Conservation (phyloP, 2,888 invertebrate genomes). For the Caenorhabditis doughertyi region DNA sequence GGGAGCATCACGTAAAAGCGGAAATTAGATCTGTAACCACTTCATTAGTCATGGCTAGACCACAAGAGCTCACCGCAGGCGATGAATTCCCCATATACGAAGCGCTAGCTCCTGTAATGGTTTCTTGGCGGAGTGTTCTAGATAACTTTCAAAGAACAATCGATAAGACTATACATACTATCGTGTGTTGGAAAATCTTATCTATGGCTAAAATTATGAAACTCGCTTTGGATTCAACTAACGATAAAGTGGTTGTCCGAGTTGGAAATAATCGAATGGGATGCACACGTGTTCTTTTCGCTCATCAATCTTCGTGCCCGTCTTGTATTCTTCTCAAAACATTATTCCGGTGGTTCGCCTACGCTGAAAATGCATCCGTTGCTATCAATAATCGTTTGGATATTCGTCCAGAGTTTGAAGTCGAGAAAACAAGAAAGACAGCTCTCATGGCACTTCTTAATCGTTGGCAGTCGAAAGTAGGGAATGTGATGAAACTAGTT, state of each 20-base stretch:
- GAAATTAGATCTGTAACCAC: slow-evolving; percentile 62
- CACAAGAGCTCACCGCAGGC: slow-evolving; percentile 70
- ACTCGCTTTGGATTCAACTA: slow-evolving; percentile 64
- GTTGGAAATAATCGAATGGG: slow-evolving; percentile 62
- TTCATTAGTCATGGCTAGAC: slow-evolving; percentile 71
- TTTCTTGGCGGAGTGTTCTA: slow-evolving; percentile 74
- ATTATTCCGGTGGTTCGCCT: slow-evolving; percentile 73
- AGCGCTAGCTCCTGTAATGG: slow-evolving; percentile 75
- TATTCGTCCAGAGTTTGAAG: slow-evolving; percentile 60
- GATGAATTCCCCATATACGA: slow-evolving; percentile 79
- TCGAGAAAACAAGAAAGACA: slow-evolving; percentile 70
- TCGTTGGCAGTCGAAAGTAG: slow-evolving; percentile 81
- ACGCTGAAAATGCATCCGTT: slow-evolving; percentile 34
- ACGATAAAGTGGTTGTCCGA: slow-evolving; percentile 61
- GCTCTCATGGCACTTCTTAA: slow-evolving; percentile 78
- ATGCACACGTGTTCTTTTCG: slow-evolving; percentile 41
- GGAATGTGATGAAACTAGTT: slow-evolving; percentile 69
- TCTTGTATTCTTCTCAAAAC: slow-evolving; percentile 75
- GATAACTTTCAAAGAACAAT: slow-evolving; percentile 47
- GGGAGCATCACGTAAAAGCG: slow-evolving; percentile 56
- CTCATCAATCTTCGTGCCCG: slow-evolving; percentile 72
- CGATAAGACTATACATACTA: slow-evolving; percentile 32
- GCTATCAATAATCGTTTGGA: slow-evolving; percentile 24
- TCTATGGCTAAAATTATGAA: slow-evolving; percentile 66
- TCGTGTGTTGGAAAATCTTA: slow-evolving; percentile 62